Evolutionary conservation across 2,113 vertebrate species (phyloP).

Genomic region (Ptilorrhoa leucosticta): DNA sequence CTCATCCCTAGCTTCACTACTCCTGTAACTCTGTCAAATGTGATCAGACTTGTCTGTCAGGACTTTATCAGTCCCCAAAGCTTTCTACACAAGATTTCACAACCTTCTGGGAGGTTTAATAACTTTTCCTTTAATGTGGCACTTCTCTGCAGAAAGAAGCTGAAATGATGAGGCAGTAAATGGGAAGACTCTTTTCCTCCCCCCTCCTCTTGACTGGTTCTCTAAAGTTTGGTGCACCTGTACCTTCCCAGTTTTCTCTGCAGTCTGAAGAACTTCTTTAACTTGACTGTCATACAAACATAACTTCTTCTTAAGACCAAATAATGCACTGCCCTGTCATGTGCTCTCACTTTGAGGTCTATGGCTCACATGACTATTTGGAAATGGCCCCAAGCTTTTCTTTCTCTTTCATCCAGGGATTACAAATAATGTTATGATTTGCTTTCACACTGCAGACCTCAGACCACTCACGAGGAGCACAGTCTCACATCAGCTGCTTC

Average conservation of each 20-base stretch:
- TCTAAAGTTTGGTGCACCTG: neutral
- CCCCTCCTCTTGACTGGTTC: neutral
- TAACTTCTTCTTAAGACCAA: neutral
- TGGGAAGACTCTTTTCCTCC: neutral
- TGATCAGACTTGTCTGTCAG: constrained; percentile 42
- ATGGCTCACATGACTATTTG: neutral
- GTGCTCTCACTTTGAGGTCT: neutral
- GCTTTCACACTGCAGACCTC: neutral
- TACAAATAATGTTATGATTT: neutral
- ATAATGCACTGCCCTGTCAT: neutral
- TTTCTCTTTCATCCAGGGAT: neutral
- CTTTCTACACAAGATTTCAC: constrained; percentile 43
- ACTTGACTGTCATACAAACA: neutral
- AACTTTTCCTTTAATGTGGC: neutral
- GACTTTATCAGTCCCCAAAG: neutral
- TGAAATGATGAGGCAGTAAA: neutral
- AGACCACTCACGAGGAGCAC: neutral
- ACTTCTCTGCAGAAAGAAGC: neutral
- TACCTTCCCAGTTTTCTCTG: neutral
- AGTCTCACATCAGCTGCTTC: neutral
- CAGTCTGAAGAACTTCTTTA: neutral
- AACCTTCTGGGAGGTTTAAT: constrained; percentile 6
- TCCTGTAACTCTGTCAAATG: neutral
- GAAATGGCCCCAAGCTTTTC: neutral
- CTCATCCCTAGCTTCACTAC: neutral